phyloP scores from a whole-genome alignment of 2,888 invertebrate genomes.

The Meandrusa payeni region DNA sequence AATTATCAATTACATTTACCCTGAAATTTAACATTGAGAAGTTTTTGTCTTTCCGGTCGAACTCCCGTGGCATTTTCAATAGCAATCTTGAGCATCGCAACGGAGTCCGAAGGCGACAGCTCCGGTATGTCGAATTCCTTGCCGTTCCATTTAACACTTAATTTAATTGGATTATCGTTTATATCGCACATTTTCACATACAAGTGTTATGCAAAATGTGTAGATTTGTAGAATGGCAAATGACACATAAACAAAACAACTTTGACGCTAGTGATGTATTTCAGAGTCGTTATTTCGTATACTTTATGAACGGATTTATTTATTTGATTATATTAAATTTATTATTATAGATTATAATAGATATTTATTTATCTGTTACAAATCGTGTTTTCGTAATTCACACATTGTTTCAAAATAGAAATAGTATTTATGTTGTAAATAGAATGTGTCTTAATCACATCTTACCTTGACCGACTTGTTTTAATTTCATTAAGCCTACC shows the following conservation, averaged over 20 bases:
- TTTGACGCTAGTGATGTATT: slow-evolving; percentile 31
- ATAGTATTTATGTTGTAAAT: too few species aligned
- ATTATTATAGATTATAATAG: too few species aligned
- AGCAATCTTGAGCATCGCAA: slow-evolving; percentile 90
- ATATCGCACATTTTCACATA: slow-evolving; percentile 69
- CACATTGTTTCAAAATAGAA: too few species aligned
- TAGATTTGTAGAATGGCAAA: slow-evolving; percentile 29
- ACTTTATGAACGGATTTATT: too few species aligned
- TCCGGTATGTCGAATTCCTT: slow-evolving; percentile 91
- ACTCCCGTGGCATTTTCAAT: slow-evolving; percentile 95
- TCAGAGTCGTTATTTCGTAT: too few species aligned
- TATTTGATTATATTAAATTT: too few species aligned
- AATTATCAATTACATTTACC: slow-evolving; percentile 76
- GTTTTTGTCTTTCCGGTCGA: slow-evolving; percentile 94
- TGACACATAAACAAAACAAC: slow-evolving; percentile 67
- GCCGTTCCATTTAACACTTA: slow-evolving; percentile 96
- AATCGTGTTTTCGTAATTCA: too few species aligned
- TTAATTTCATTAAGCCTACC: too few species aligned
- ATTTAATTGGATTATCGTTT: slow-evolving; percentile 67
- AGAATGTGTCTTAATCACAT: too few species aligned
- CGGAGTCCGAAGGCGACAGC: slow-evolving; percentile 88
- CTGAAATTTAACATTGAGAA: slow-evolving; percentile 95
- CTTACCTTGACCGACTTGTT: too few species aligned
- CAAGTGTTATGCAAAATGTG: slow-evolving; percentile 35
- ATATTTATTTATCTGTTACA: too few species aligned